A percentile compares a stretch with the other conserved stretches of the same genome.
Conservation (phyloP, 2,888 invertebrate genomes). For the Cordilura impudica region DNA sequence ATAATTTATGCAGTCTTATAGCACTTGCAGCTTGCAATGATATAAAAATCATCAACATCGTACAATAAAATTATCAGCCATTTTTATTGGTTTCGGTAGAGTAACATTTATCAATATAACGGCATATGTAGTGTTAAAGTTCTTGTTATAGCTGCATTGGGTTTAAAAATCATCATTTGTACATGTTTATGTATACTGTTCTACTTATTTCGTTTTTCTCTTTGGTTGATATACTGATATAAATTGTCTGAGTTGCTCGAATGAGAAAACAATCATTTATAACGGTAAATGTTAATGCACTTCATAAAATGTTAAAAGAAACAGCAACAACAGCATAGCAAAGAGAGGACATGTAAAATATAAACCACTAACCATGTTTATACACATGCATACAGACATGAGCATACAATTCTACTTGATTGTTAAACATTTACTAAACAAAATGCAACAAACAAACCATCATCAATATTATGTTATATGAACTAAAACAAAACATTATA, state of each 20-base stretch:
- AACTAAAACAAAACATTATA: constrained; percentile 39
- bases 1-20: no score
- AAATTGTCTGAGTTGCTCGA: constrained; percentile 30
- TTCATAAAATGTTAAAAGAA: constrained; percentile 41
- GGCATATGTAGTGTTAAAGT: no score
- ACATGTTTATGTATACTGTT: constrained; percentile 24
- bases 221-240: background rate
- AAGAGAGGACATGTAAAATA: background rate
- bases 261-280: constrained; percentile 44
- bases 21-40: no score
- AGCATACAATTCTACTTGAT: background rate
- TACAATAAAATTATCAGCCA: no score
- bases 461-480: constrained; percentile 44
- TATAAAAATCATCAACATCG: no score
- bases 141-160: background rate
- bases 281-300: constrained; percentile 49
- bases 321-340: background rate
- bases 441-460: constrained; percentile 11
- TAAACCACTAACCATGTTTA: background rate
- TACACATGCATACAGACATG: background rate
- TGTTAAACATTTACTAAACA: constrained; percentile 1
- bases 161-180: constrained; percentile 45
- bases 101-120: no score
- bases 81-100: no score
- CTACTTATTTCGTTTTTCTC: background rate